Evolutionary conservation across 2,888 invertebrate species (phyloP), one percentile per base, ranked within the genome.

Genomic region (Epiperipatus broadwayi): DNA sequence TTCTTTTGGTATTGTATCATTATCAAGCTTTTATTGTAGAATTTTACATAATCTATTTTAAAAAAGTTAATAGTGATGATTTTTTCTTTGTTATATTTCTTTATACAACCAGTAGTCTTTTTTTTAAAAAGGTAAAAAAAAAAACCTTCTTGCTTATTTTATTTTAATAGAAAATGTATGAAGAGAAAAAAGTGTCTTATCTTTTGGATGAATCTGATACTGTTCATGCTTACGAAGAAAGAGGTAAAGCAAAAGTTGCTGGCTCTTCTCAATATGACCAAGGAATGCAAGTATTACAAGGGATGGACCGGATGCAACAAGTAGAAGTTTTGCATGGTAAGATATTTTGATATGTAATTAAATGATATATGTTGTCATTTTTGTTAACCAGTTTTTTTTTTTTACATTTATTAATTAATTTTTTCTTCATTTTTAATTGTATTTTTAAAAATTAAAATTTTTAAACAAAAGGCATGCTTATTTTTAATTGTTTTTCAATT

Each of bases 131-230:
- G n/a, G n/a, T n/a, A n/a, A n/a, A n/a, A n/a, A n/a, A n/a, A n/a
- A n/a, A n/a, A n/a, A n/a, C n/a, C n/a, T n/a, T n/a, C n/a, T n/a
- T 31, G 7, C n/a, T n/a, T n/a, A n/a, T n/a, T n/a, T n/a, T 29
- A 34, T 42, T 8, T 43, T 37, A 44, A 65, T 46, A 66, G 55
- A 55, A 69, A 42, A 66, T 78, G 61, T 91, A 89, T 53, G 68
- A 70, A 51, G 66, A 69, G 16, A 63, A 74, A 34, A 67, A 70
- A 21, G 66, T 87, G 3, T 56, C 67, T 39, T 91, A 73, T 56
- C 61, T 93, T 34, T 60, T 73, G 21, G 85, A 89, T 58, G 62
- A 67, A 1, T 72, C 75, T 47, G 91, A 93, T 54, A 80, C 84
- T 1, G 78, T 85, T 0, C 71, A 71, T 44, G 71, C 71, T 0